phyloP scores from a whole-genome alignment of 2,797 vertebrate species.

The Hypotaenidia philippensis region DNA sequence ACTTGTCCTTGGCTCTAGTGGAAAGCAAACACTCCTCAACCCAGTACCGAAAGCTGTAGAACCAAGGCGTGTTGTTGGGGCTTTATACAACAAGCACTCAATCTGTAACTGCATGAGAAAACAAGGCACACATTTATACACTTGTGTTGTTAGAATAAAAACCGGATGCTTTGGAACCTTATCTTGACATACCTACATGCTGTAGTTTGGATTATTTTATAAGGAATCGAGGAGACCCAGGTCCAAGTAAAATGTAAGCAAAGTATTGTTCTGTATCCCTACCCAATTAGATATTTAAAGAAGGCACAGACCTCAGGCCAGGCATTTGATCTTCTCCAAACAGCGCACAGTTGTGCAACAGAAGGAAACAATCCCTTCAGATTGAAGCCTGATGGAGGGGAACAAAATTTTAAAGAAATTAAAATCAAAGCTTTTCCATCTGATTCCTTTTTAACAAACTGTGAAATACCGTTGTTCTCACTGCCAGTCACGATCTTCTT shows the following conservation, averaged over 20 bases:
- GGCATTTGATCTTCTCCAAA: not conserved
- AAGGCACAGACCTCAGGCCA: not conserved
- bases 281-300: not conserved
- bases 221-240: not conserved
- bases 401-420: not conserved
- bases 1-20: not conserved
- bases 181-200: not conserved
- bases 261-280: not conserved
- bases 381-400: not conserved
- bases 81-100: not conserved
- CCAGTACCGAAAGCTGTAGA: not conserved
- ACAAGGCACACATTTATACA: not conserved
- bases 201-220: not conserved
- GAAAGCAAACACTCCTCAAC: not conserved
- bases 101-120: not conserved
- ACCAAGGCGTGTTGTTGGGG: not conserved
- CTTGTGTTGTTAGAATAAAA: not conserved
- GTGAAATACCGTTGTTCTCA: not conserved
- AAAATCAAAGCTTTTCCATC: not conserved
- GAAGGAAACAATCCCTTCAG: not conserved
- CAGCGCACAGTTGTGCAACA: not conserved
- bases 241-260: not conserved
- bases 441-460: not conserved
- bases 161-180: not conserved
- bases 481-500: fast-evolving